These are phyloP conservation scores for Ernsta delagoae DNA, from an alignment of 2,888 invertebrate genomes.

Conservation along the genomic window DNA sequence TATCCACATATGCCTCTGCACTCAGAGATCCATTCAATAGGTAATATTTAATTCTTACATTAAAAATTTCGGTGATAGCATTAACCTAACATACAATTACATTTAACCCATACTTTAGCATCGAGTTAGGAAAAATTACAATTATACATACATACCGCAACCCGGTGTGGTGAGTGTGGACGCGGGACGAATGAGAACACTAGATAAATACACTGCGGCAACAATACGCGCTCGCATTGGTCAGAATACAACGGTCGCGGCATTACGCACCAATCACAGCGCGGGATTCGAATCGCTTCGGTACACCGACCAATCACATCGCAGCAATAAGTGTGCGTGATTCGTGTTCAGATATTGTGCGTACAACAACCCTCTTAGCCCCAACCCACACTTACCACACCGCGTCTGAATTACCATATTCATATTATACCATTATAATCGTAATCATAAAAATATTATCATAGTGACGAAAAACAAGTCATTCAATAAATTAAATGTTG, in stretches of 20 bases:
- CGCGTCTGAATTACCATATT: constrained; percentile 6
- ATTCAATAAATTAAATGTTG: constrained; percentile 77
- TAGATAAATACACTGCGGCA: not conserved
- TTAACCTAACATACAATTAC: constrained; percentile 37
- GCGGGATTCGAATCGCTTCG: not conserved
- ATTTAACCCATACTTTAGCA: constrained; percentile 33
- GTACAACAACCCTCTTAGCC: constrained; percentile 15
- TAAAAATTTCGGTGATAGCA: constrained; percentile 33
- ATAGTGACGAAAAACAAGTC: constrained; percentile 51
- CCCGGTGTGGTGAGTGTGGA: constrained; percentile 1
- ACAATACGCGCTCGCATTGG: not conserved
- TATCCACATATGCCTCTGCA: constrained; percentile 33
- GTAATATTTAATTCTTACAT: constrained; percentile 33
- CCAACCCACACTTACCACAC: constrained; percentile 6
- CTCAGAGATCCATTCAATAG: constrained; percentile 36
- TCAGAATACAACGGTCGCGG: not conserved
- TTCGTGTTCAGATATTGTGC: not conserved
- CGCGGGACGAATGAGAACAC: not conserved
- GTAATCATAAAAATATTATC: constrained; percentile 29
- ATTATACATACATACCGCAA: constrained; percentile 29
- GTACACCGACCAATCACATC: not conserved
- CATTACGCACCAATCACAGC: not conserved
- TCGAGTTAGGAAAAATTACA: constrained; percentile 37
- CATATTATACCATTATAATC: not conserved
- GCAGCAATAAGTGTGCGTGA: constrained; percentile 50